Evolutionary conservation across 37 sponge, comb jelly and placozoan genomes (phyloP).

Genomic region (Corticium candelabrum): DNA sequence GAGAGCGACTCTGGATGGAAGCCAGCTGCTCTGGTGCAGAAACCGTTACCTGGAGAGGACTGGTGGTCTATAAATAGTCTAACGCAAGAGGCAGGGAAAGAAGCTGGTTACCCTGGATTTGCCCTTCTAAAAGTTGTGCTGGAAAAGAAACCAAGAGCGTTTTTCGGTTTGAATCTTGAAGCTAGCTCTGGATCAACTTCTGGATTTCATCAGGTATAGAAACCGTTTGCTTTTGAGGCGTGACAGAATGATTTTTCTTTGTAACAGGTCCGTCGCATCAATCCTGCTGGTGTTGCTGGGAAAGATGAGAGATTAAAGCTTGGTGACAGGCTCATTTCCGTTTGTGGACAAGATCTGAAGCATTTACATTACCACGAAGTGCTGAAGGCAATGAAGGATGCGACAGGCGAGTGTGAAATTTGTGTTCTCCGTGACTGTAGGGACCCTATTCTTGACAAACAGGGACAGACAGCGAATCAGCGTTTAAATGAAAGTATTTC

Average conservation of each 20-base stretch:
- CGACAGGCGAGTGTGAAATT: slow-evolving; percentile 23
- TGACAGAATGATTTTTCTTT: neutral
- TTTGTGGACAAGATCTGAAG: slow-evolving; percentile 31
- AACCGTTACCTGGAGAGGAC: too few relatives aligned
- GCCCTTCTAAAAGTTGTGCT: neutral
- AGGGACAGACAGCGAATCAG: too few relatives aligned
- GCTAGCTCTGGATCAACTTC: neutral
- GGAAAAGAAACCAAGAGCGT: neutral
- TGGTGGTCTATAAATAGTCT: neutral
- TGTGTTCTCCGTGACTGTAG: slow-evolving; percentile 41
- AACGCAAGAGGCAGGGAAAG: neutral
- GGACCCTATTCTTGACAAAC: too few relatives aligned
- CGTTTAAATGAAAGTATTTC: too few relatives aligned
- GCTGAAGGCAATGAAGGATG: slow-evolving; percentile 28
- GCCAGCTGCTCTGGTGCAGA: neutral
- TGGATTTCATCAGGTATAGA: neutral
- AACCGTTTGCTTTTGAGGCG: neutral
- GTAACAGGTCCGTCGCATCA: slow-evolving; percentile 35
- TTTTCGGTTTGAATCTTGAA: neutral
- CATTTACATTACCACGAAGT: slow-evolving; percentile 36
- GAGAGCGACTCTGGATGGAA: neutral
- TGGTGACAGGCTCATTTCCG: slow-evolving; percentile 57
- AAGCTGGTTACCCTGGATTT: neutral
- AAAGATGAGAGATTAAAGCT: slow-evolving; percentile 36
- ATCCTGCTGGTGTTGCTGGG: slow-evolving; percentile 39